These are phyloP conservation scores for Theocolax elegans DNA, from an alignment of 1,140 invertebrate genomes.

Conservation along the genomic window DNA sequence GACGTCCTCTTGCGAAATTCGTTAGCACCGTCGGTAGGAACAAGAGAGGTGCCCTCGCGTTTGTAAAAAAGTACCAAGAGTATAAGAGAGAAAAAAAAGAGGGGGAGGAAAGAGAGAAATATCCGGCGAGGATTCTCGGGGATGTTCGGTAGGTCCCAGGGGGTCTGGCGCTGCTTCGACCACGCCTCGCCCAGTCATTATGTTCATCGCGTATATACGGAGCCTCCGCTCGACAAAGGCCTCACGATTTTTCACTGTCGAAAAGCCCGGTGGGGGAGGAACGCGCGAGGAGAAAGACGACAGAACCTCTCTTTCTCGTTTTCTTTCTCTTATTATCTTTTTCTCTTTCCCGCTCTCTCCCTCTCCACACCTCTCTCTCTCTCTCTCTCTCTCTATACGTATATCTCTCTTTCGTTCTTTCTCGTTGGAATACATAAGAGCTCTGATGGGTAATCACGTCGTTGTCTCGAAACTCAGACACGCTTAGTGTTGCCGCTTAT, in stretches of 20 bases:
- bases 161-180: background rate
- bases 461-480: background rate
- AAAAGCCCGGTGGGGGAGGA: constrained; percentile 16
- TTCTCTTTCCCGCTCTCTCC: background rate
- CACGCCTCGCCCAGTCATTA: constrained; percentile 19
- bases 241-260: constrained; percentile 52
- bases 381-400: too few species aligned
- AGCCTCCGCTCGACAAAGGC: constrained; percentile 41
- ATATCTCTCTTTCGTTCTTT: too few species aligned
- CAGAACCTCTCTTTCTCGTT: too few species aligned
- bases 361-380: too few species aligned
- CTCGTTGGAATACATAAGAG: too few species aligned
- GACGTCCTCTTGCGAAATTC: background rate
- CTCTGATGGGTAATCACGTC: constrained; percentile 54
- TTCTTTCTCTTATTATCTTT: too few species aligned
- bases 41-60: background rate
- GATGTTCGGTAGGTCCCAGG: constrained; percentile 10
- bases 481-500: background rate
- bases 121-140: background rate
- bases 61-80: constrained; percentile 18
- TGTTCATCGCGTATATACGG: background rate
- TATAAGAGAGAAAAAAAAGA: too few species aligned
- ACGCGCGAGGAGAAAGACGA: background rate
- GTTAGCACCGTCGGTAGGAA: background rate
- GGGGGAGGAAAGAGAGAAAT: background rate